Evolutionary conservation across 2,797 vertebrate genomes (phyloP).

Genomic region (Pseudochaenichthys georgianus): DNA sequence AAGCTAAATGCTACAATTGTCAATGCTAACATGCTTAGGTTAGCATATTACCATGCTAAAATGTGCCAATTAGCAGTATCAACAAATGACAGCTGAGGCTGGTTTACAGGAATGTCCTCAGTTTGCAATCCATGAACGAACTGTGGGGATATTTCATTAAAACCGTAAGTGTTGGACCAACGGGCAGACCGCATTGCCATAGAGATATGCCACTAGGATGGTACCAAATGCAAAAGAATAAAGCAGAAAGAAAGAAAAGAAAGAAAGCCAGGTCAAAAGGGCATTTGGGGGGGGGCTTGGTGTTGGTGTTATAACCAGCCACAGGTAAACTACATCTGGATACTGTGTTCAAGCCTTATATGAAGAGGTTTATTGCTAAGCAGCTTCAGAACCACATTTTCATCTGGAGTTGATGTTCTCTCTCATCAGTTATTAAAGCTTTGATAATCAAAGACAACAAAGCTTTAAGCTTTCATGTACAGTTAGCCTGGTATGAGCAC

Average conservation of each 20-base stretch:
- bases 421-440: conserved; percentile 38
- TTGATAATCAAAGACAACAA: conserved; percentile 16
- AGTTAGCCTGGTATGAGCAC: conserved; percentile 2
- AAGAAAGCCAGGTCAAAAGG: background rate
- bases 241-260: background rate
- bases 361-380: conserved; percentile 15
- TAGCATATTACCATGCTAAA: too few relatives aligned
- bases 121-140: background rate
- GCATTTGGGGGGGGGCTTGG: background rate
- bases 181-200: too few relatives aligned
- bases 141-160: too few relatives aligned
- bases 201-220: background rate
- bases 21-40: background rate
- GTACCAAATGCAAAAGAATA: background rate
- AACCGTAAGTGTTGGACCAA: too few relatives aligned
- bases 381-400: conserved; percentile 7
- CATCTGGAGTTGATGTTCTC: conserved; percentile 49
- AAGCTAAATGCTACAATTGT: background rate
- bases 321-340: conserved; percentile 28
- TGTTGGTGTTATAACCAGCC: background rate
- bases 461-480: conserved; percentile 10
- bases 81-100: background rate
- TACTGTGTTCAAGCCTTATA: conserved; percentile 21
- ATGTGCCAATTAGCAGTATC: too few relatives aligned
- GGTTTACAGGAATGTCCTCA: background rate